Percentiles rank a stretch among this genome's conserved stretches.
Conservation (phyloP, 2,888 invertebrate genomes). For the Tenthredo scrophulariae region DNA sequence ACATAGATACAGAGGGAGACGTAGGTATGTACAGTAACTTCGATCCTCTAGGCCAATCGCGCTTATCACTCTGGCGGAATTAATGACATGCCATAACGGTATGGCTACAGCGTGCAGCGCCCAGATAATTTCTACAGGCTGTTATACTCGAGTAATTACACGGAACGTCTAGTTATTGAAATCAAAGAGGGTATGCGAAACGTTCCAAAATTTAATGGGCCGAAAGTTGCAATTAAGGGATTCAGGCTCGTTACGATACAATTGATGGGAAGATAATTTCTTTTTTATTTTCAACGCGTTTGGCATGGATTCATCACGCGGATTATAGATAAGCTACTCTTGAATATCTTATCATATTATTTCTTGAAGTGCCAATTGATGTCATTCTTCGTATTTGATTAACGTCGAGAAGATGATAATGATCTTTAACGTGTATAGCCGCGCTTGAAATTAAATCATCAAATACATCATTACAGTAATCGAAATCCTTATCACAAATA, state of each 20-base stretch:
- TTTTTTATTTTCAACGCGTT: not conserved
- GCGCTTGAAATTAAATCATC: not conserved
- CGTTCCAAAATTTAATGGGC: not conserved
- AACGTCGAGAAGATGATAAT: not conserved
- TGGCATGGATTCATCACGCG: not conserved
- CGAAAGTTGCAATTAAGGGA: not conserved
- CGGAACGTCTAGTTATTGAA: constrained; percentile 39
- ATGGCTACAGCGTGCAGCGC: not conserved
- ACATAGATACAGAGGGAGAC: not conserved
- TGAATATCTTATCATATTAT: not conserved
- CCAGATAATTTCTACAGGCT: constrained; percentile 15
- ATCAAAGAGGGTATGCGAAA: constrained; percentile 5
- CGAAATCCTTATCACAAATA: not conserved
- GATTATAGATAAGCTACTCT: not conserved
- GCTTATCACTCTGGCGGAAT: constrained; percentile 10
- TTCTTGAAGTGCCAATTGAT: not conserved
- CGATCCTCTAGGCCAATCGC: constrained; percentile 14
- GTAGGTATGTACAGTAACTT: not conserved
- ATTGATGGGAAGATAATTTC: not conserved
- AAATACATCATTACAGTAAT: not conserved
- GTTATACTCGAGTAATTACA: constrained; percentile 39
- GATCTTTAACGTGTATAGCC: not conserved
- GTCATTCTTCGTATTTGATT: not conserved
- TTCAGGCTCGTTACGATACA: not conserved
- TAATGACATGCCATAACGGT: constrained; percentile 43